These are phyloP conservation scores for Chaenogobius annularis DNA, from an alignment of 2,113 vertebrate species.

Conservation along the genomic window DNA sequence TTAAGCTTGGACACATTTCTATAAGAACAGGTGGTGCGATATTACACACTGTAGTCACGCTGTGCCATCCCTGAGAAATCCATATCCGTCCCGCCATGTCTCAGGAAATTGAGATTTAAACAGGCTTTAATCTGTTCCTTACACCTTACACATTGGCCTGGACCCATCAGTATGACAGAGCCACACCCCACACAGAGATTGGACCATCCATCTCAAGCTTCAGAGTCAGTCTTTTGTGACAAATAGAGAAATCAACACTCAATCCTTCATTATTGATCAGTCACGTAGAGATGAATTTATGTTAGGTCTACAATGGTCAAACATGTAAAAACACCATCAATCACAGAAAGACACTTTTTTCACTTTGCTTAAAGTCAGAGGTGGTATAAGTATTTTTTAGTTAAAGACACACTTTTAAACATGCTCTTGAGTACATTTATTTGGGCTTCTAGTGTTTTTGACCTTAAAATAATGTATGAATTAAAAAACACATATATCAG, in stretches of 20 bases:
- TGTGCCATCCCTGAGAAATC: background rate
- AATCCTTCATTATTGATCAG: background rate
- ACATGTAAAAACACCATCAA: background rate
- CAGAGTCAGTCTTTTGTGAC: background rate
- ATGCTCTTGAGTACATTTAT: too few relatives aligned
- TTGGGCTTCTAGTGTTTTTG: too few relatives aligned
- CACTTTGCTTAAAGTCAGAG: background rate
- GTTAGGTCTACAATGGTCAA: background rate
- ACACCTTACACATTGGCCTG: background rate
- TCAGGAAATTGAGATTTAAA: slow-evolving; percentile 5
- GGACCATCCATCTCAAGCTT: background rate
- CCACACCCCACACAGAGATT: background rate
- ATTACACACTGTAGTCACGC: background rate
- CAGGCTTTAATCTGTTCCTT: background rate
- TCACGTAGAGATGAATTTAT: background rate
- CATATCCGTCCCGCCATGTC: background rate
- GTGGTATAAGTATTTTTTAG: too few relatives aligned
- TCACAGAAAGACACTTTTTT: background rate
- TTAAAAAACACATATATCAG: too few relatives aligned
- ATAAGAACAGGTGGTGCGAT: slow-evolving; percentile 1
- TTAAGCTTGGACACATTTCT: background rate
- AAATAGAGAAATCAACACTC: background rate
- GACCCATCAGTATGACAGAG: background rate
- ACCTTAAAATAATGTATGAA: too few relatives aligned
- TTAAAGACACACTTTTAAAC: too few relatives aligned